A percentile compares a stretch with the other conserved stretches of the same genome.
phyloP scores from a whole-genome alignment of 2,797 vertebrate species.

The Gadopsis bispinosus region DNA sequence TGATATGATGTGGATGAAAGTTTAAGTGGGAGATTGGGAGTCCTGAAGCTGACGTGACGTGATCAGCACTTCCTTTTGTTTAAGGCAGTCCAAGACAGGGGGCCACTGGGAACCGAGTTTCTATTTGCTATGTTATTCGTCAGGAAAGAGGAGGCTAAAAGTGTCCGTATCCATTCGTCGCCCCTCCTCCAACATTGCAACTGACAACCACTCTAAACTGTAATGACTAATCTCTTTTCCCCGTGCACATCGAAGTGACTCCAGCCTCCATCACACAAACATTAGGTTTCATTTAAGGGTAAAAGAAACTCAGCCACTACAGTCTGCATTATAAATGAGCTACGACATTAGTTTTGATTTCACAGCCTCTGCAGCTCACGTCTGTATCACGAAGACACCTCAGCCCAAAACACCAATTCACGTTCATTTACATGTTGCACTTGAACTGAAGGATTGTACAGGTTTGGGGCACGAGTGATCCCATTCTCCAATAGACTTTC shows the following conservation, averaged over 20 bases:
- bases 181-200: neutral
- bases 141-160: neutral
- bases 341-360: slow-evolving; percentile 21
- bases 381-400: neutral
- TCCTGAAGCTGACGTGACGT: neutral
- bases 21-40: neutral
- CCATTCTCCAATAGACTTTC: neutral
- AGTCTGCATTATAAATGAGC: neutral
- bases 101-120: neutral
- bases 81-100: neutral
- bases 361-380: neutral
- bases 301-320: slow-evolving; percentile 61
- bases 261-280: neutral
- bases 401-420: neutral
- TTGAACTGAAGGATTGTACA: neutral
- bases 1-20: neutral
- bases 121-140: neutral
- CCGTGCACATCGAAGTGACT: slow-evolving; percentile 7
- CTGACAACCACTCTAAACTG: slow-evolving; percentile 12
- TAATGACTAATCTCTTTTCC: slow-evolving; percentile 29
- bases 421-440: neutral
- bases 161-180: neutral
- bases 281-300: slow-evolving; percentile 62
- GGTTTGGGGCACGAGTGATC: neutral
- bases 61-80: neutral